These are phyloP conservation scores for Macrosiphum euphorbiae DNA, from an alignment of 2,888 invertebrate species.

Conservation along the genomic window DNA sequence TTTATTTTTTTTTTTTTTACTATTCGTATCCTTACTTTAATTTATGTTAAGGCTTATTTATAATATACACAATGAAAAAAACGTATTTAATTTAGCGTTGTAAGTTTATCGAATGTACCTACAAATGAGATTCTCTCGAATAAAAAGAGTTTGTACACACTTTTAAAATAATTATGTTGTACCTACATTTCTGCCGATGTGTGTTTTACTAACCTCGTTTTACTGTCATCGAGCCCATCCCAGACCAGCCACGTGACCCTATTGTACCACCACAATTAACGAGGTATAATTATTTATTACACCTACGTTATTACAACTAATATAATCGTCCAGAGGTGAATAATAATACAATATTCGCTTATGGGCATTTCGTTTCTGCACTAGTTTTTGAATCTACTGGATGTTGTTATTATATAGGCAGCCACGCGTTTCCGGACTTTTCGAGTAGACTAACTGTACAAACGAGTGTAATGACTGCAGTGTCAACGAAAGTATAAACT, in stretches of 20 bases:
- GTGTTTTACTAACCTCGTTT: background rate
- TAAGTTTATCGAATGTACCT: constrained; percentile 62
- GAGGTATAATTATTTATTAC: background rate
- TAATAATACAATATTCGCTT: background rate
- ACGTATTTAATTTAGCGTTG: constrained; percentile 59
- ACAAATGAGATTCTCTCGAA: constrained; percentile 45
- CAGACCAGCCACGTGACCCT: background rate
- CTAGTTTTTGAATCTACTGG: background rate
- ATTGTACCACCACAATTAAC: background rate
- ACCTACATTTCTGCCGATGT: background rate
- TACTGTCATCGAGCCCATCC: background rate
- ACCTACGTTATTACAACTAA: background rate
- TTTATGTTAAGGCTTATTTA: constrained; percentile 64
- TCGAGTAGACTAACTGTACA: background rate
- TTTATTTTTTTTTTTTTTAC: constrained; percentile 50
- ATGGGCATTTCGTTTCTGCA: background rate
- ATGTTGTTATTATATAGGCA: background rate
- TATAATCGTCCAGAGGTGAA: background rate
- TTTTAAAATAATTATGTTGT: constrained; percentile 41
- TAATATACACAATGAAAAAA: constrained; percentile 48
- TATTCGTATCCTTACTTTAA: constrained; percentile 59
- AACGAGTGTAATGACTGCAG: background rate
- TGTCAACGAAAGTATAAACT: background rate
- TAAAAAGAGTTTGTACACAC: constrained; percentile 63
- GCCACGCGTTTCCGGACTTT: background rate